A percentile compares a stretch with the other conserved stretches of the same genome.
Conservation (phyloP, 2,888 invertebrate species). For the Amitus sp. region DNA sequence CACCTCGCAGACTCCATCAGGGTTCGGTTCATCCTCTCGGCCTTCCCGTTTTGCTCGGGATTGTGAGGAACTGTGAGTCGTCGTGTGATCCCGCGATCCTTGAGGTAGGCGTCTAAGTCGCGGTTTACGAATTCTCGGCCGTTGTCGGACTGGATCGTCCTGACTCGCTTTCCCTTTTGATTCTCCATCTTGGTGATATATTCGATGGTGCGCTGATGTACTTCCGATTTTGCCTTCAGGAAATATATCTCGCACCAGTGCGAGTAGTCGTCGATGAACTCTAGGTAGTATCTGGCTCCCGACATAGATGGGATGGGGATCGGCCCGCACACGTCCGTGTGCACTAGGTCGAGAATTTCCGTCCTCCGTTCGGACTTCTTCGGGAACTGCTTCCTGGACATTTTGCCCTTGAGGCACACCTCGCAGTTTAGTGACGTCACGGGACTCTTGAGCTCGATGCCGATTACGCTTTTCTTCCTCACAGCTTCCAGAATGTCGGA, state of each 20-base stretch:
- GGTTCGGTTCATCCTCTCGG: slow-evolving; percentile 41
- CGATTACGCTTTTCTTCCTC: slow-evolving; percentile 17
- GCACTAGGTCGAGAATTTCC: slow-evolving; percentile 17
- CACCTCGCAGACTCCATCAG: slow-evolving; percentile 44
- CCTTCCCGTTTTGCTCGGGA: slow-evolving; percentile 40
- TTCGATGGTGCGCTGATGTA: slow-evolving; percentile 15
- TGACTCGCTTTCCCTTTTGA: slow-evolving; percentile 20
- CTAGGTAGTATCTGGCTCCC: slow-evolving; percentile 23
- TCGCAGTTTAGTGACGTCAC: slow-evolving; percentile 17
- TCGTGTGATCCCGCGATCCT: slow-evolving; percentile 16
- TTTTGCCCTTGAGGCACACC: slow-evolving; percentile 18
- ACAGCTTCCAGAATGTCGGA: too few species aligned
- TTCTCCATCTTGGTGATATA: slow-evolving; percentile 25
- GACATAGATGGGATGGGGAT: slow-evolving; percentile 19
- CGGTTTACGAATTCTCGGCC: slow-evolving; percentile 25
- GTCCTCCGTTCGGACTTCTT: slow-evolving; percentile 2
- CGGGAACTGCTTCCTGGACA: slow-evolving; percentile 16
- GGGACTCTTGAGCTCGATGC: slow-evolving; percentile 6
- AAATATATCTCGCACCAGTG: slow-evolving; percentile 24
- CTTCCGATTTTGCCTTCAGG: slow-evolving; percentile 22
- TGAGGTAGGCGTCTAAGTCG: slow-evolving; percentile 9
- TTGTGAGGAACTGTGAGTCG: slow-evolving; percentile 27
- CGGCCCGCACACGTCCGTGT: slow-evolving; percentile 27
- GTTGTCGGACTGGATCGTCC: slow-evolving; percentile 25
- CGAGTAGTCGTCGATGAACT: slow-evolving; percentile 22